Evolutionary conservation across 2,113 vertebrate genomes (phyloP).

Genomic region (Ictalurus furcatus): DNA sequence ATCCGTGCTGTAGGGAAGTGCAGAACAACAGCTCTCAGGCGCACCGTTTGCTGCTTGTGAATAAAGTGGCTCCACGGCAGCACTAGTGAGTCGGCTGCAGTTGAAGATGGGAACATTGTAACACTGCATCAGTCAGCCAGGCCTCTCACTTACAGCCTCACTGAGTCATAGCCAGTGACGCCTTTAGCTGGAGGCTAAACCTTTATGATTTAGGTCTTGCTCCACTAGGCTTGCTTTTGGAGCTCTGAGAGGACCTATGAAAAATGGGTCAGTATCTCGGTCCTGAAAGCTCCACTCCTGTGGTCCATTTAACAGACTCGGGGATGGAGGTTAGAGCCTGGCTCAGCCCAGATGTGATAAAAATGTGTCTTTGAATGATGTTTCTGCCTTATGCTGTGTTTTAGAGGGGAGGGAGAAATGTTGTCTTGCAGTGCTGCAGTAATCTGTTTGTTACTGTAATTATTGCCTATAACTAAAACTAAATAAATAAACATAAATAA

Average conservation of each 20-base stretch:
- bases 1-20: slow-evolving; percentile 30
- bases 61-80: slow-evolving; percentile 9
- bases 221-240: slow-evolving; percentile 19
- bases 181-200: slow-evolving; percentile 39
- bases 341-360: slow-evolving; percentile 36
- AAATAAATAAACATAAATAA: too few relatives aligned
- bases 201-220: slow-evolving; percentile 47
- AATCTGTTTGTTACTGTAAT: background rate
- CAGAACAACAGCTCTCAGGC: slow-evolving; percentile 29
- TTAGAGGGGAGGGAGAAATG: background rate
- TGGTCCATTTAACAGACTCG: slow-evolving; percentile 22
- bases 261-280: slow-evolving; percentile 43
- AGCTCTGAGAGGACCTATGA: slow-evolving; percentile 41
- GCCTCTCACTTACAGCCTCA: slow-evolving; percentile 16
- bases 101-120: background rate
- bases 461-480: too few relatives aligned
- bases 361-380: slow-evolving; percentile 41
- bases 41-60: slow-evolving; percentile 24
- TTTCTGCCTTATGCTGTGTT: slow-evolving; percentile 7
- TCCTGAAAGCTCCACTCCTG: slow-evolving; percentile 39
- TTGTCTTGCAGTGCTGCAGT: background rate
- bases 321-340: slow-evolving; percentile 24
- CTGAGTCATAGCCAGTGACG: slow-evolving; percentile 32
- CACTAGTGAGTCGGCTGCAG: background rate
- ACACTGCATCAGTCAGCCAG: slow-evolving; percentile 23